Conservation (phyloP, 2,888 invertebrate genomes). For the Adelphocoris suturalis region DNA sequence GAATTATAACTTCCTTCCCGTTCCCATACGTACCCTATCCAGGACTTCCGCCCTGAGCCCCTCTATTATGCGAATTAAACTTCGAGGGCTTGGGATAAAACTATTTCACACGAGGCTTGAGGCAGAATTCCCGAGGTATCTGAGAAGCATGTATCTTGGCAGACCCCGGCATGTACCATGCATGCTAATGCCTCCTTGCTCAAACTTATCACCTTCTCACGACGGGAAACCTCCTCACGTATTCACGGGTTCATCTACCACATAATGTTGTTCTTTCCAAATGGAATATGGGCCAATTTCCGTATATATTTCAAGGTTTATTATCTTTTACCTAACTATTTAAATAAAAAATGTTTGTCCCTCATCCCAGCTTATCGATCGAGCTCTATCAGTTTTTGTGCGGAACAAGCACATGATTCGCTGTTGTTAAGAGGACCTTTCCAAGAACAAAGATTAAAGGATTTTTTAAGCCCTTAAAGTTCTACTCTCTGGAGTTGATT, state of each 20-base stretch:
- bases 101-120: constrained; percentile 25
- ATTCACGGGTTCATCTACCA: background rate
- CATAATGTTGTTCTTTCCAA: background rate
- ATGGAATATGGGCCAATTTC: no score
- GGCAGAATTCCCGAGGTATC: constrained; percentile 4
- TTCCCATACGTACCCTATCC: background rate
- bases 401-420: no score
- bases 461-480: no score
- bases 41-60: background rate
- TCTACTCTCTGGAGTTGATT: no score
- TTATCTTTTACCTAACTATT: no score
- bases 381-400: no score
- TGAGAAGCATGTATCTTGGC: constrained; percentile 2
- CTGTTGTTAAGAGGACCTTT: no score
- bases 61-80: background rate
- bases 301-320: no score
- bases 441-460: no score
- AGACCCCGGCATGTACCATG: background rate
- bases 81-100: background rate
- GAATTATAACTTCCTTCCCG: background rate
- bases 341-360: no score
- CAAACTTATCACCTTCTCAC: background rate
- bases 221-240: background rate
- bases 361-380: no score
- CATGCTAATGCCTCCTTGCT: background rate